Evolutionary conservation across 2,113 vertebrate species (phyloP), one percentile per base, ranked within the genome.

Genomic region (Ranitomeya variabilis): DNA sequence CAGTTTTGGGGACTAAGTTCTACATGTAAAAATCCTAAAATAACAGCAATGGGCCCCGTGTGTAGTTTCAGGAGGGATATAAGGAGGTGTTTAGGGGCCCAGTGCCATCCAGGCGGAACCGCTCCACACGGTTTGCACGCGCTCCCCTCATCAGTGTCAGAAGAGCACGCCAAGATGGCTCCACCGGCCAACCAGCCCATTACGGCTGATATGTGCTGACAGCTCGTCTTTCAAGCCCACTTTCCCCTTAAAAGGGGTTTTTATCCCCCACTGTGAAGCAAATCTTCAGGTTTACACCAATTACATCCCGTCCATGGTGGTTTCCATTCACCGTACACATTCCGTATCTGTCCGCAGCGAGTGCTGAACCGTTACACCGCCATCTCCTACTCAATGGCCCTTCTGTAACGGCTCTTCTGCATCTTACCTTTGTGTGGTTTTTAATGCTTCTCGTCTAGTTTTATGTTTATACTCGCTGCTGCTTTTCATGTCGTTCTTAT

Each of bases 221-320:
- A 89, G 87, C 87, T 83, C 26, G 80, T 83, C 87, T 87, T 74
- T 81, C 64, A 82, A 88, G 12, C 51, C 69, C 73, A 64, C 59
- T 78, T 83, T 83, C 18, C 81, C 31, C 21, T 84, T 73, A 57
- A 88, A 45, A 21, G 52, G 59, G 45, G 81, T 78, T 78, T 62
- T 18, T 14, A 55, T 62, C 62, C 13, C 31, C 80, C 73, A 67
- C 59, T 51, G 21, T 78, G 18, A 83, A 84, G 31, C 81, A 78
- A 69, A 88, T 74, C 71, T 76, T 55, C 73, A 78, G 87, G 76
- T 88, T 88, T 88, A 83, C 55, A 83, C 67, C 80, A 83, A 83
- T 74, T 59, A 88, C 16, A 8, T 45, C 19, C 12, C n/a, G 37
- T 83, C 57, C 80, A 9, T 89, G 62, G 81, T 59, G 81, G 71